Percentiles rank a stretch among this genome's conserved stretches.
Evolutionary conservation across 2,888 invertebrate genomes (phyloP).

Genomic region (Drosophila sordidapex): DNA sequence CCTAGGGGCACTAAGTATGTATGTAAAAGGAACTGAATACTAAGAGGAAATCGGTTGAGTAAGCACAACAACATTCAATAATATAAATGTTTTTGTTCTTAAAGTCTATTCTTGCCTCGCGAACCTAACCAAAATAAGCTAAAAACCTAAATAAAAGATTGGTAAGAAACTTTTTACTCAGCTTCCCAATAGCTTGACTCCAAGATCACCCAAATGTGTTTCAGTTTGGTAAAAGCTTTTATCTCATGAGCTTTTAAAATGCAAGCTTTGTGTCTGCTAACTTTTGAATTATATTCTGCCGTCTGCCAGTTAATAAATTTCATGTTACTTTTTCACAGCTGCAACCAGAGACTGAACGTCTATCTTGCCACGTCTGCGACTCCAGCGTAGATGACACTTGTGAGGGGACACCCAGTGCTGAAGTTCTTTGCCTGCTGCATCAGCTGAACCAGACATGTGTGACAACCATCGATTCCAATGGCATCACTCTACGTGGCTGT

Average conservation of each 20-base stretch:
- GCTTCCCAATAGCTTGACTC: neutral
- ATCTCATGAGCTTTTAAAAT: neutral
- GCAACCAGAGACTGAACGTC: conserved; percentile 72
- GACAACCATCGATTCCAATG: conserved; percentile 54
- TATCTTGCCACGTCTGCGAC: conserved; percentile 74
- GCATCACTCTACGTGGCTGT: conserved; percentile 78
- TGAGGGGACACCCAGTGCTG: conserved; percentile 53
- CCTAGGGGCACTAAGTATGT: neutral
- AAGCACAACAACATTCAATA: neutral
- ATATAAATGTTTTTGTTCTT: neutral
- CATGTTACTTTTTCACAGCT: conserved; percentile 50
- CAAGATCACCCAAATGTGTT: neutral
- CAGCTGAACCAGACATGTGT: conserved; percentile 63
- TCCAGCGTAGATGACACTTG: conserved; percentile 62
- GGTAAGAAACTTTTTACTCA: neutral
- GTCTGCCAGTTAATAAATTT: neutral
- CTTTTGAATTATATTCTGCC: neutral
- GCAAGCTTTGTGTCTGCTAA: neutral
- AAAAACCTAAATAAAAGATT: neutral
- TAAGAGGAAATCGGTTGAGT: no score
- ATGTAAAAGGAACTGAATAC: neutral
- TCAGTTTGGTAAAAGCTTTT: neutral
- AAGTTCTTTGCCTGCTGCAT: conserved; percentile 64
- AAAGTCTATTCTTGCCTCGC: neutral
- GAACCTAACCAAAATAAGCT: neutral